phyloP scores from a whole-genome alignment of 2,797 vertebrate species.

The Enoplosus armatus region DNA sequence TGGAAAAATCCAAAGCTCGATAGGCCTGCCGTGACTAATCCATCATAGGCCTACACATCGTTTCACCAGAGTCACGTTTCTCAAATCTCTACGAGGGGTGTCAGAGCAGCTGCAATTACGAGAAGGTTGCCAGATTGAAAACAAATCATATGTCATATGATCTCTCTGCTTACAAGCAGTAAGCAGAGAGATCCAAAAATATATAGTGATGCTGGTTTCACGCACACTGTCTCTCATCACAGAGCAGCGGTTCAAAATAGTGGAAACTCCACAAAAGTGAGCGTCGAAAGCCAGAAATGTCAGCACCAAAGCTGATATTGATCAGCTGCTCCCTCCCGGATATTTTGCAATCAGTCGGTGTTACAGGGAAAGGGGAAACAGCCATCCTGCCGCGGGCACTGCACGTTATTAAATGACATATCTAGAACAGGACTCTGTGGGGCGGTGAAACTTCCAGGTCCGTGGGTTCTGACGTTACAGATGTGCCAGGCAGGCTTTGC shows the following conservation, averaged over 20 bases:
- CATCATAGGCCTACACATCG: too few species aligned
- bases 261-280: slow-evolving; percentile 10
- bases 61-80: neutral
- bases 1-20: neutral
- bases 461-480: slow-evolving; percentile 60
- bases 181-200: neutral
- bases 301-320: slow-evolving; percentile 22
- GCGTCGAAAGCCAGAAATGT: neutral
- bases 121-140: neutral
- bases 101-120: neutral
- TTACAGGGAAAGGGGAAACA: slow-evolving; percentile 20
- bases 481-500: slow-evolving; percentile 63
- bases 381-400: slow-evolving; percentile 25
- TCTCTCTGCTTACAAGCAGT: too few species aligned
- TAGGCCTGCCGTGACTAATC: neutral
- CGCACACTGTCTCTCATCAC: slow-evolving; percentile 14
- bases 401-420: slow-evolving; percentile 71
- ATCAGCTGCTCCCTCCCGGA: slow-evolving; percentile 19
- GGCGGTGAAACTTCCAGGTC: slow-evolving; percentile 61
- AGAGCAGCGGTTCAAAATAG: neutral
- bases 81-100: neutral
- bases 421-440: slow-evolving; percentile 75
- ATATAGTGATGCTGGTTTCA: neutral
- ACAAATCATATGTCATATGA: too few species aligned
- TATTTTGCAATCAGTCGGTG: slow-evolving; percentile 21